Base-by-base conservation (phyloP, 2,888 invertebrate species). In the Timandra comae region DNA sequence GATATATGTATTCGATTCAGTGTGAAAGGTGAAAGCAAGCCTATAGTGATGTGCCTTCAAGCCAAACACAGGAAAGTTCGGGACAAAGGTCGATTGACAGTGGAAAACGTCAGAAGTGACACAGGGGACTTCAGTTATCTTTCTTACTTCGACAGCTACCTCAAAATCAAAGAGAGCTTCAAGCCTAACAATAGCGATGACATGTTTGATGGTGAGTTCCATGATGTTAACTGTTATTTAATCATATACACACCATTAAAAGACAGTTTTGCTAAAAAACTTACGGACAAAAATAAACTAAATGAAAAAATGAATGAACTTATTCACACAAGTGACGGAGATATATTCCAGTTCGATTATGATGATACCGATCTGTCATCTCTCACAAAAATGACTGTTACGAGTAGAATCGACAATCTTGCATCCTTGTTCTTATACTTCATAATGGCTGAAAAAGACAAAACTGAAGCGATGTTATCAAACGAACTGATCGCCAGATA, bases 81-180 rank as follows among this genome's bases (percentile, higher is more conserved):
- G 3, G 48, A 56, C 7, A 59, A 53, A 23, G 48, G 49, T 3
- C 56, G 41, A 38, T 42, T 63, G 7, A 52, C 53, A 4, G 51
- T 55, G 5, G 35, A 49, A 22, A 53, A 57, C 30, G 41, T 64
- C 3, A 38, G 41, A 9, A 52, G 47, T 25, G 35, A 33, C 4
- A 35, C 40, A 3, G 55, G 56, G 16, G 52, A 56, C 24, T 56
- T 56, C 27, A 47, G 57, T 25, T 42, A 64, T 9, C 33, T 39
- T 0, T 61, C 56, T 41, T 63, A 64, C 39, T 62, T 49, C 34
- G 56, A 62, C 5, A 64, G 65, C 29, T 63, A 55, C 29, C 27
- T 63, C 22, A 55, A 46, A 41, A 60, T 64, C 19, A 61, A 47
- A 30, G 46, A 53, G 1, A 58, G 41, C 12, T 59, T 64, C 34